Base-by-base conservation (phyloP, 2,113 vertebrate species). In the Asarcornis scutulata region DNA sequence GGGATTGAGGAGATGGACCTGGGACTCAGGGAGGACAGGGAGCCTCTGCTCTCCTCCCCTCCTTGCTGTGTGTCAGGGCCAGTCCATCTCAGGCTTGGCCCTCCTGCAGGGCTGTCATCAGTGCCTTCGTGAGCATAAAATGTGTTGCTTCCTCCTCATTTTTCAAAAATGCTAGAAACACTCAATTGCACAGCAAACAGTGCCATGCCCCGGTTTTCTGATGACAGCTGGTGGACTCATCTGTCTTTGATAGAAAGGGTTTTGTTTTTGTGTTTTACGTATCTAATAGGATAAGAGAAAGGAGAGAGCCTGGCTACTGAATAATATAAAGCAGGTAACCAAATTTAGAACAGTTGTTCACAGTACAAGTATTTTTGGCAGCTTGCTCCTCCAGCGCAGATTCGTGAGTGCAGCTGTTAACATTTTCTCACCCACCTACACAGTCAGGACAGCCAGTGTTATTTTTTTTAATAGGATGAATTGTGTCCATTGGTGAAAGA, bases 351-450 rank as follows among this genome's bases (percentile, higher is more conserved):
- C 92, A 88, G 93, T 91, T 95, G 88, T 86, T 97, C 95, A 91
- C 93, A 95, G 93, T 82, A 77, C 63, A 91, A 84, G 88, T 93
- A 96, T 93, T 97, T 94, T 78, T 96, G 95, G 94, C 94, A 95
- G 93, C 91, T 88, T 83, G 75, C 69, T 96, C 34, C 52, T 68
- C 62, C 86, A 83, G 73, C 6, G 66, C 90, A 90, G 92, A 78
- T 94, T 87, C n/a, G 9, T 75, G 4, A 81, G 93, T 7, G 75
- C 97, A 97, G 97, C 97, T 97, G 97, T 94, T 97, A 94, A 56
- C 89, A 93, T 96, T 97, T 96, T 97, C 95, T 97, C 92, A 97
- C 95, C 96, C 96, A 96, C 96, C 96, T 97, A 97, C 96, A 95
- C 96, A 96, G 93, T 71, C 88, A 96, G 85, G 38, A 73, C 72